Conservation (phyloP, 2,113 vertebrate genomes). For the Ctenodactylus gundi region DNA sequence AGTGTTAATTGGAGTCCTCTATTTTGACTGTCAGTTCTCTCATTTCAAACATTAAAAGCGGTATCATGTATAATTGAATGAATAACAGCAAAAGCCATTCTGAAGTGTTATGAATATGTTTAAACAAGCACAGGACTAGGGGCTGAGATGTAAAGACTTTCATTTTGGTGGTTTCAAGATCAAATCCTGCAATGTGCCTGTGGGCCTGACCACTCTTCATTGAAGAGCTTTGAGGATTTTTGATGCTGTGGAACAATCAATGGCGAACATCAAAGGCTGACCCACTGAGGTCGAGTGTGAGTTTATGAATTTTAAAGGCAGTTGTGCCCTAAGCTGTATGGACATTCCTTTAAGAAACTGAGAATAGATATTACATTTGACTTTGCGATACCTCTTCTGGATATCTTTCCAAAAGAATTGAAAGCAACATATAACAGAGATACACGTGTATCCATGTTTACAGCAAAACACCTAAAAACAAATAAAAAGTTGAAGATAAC, state of each 20-base stretch:
- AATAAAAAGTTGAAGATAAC: too few relatives aligned
- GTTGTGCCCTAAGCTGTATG: background rate
- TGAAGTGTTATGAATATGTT: conserved; percentile 71
- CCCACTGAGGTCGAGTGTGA: background rate
- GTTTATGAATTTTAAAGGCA: conserved; percentile 58
- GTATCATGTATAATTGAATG: conserved; percentile 71
- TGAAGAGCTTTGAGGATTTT: conserved; percentile 61
- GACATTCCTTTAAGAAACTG: too few relatives aligned
- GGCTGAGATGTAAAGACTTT: conserved; percentile 54
- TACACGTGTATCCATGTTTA: too few relatives aligned
- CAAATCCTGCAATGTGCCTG: background rate
- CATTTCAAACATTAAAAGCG: conserved; percentile 68
- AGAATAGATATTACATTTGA: too few relatives aligned
- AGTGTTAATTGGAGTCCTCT: conserved; percentile 79
- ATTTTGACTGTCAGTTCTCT: conserved; percentile 77
- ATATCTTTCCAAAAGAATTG: too few relatives aligned
- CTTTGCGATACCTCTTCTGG: too few relatives aligned
- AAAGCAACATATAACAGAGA: too few relatives aligned
- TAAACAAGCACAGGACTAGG: conserved; percentile 39
- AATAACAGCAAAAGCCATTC: conserved; percentile 63
- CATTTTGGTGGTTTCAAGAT: conserved; percentile 50
- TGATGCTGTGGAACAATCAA: conserved; percentile 62
- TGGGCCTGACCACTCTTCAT: background rate
- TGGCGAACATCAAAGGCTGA: conserved; percentile 57
- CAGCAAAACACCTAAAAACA: too few relatives aligned